A percentile compares a stretch with the other conserved stretches of the same genome.
Conservation (phyloP, 2,113 vertebrate genomes). For the Cryptomyrus ogoouensis region DNA sequence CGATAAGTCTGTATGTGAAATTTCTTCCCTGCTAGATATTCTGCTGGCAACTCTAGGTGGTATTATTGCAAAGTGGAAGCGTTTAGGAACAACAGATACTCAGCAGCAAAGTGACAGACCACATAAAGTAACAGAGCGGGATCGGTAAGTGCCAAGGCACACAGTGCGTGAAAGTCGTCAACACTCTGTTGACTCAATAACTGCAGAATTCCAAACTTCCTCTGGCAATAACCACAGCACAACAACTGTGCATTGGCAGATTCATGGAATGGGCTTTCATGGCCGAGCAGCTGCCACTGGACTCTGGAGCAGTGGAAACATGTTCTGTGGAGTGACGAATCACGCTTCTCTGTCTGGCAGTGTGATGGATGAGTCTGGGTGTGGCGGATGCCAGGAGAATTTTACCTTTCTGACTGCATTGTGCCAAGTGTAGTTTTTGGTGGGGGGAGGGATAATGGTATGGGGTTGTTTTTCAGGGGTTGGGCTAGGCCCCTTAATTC, state of each 20-base stretch:
- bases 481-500: background rate
- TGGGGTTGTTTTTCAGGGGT: background rate
- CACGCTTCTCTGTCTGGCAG: background rate
- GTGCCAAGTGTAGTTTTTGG: background rate
- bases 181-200: background rate
- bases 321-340: background rate
- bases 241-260: background rate
- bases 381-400: background rate
- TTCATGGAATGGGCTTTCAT: background rate
- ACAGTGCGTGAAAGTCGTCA: background rate
- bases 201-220: background rate
- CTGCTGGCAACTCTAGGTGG: no score
- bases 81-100: background rate
- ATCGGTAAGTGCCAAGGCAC: background rate
- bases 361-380: background rate
- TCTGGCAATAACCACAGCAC: background rate
- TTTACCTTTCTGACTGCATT: background rate
- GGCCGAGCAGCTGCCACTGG: background rate
- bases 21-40: no score
- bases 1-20: no score
- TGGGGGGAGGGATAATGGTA: background rate
- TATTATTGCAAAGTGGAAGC: background rate
- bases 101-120: background rate
- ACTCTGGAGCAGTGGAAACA: background rate
- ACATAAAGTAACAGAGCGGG: background rate